Percentiles rank a stretch among this genome's conserved stretches.
phyloP scores from a whole-genome alignment of 2,888 invertebrate species.

The Xestia xanthographa region DNA sequence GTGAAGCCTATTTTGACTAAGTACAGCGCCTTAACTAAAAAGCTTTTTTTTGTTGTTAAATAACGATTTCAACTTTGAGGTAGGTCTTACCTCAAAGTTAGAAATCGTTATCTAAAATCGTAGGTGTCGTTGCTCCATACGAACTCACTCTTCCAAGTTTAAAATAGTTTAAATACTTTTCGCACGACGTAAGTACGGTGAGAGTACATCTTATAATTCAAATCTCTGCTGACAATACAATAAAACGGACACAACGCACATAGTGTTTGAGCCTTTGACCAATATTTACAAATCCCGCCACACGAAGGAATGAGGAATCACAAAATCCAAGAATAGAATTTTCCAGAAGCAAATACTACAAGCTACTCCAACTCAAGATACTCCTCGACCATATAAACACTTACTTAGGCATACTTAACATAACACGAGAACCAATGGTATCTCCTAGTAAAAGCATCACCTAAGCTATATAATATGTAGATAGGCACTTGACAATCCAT shows the following conservation, averaged over 20 bases:
- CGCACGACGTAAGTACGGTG: neutral
- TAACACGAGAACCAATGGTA: neutral
- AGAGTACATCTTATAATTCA: neutral
- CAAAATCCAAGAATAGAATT: neutral
- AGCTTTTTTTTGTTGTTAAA: no score
- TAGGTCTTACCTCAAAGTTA: no score
- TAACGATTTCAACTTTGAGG: no score
- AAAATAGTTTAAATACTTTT: neutral
- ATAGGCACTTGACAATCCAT: constrained; percentile 48
- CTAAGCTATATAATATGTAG: constrained; percentile 7
- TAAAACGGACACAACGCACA: neutral
- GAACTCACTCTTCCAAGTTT: neutral
- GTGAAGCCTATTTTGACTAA: no score
- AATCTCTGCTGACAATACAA: neutral
- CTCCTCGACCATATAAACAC: constrained; percentile 13
- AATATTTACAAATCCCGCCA: constrained; percentile 6
- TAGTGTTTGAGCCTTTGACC: neutral
- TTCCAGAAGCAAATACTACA: constrained; percentile 24
- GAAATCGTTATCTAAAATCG: no score
- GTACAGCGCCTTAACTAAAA: no score
- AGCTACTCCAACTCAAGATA: no score
- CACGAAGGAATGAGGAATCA: constrained; percentile 13
- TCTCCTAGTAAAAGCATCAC: constrained; percentile 9
- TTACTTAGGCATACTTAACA: constrained; percentile 2
- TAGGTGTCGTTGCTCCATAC: no score